Percentiles rank a stretch among this genome's conserved stretches.
phyloP scores from a whole-genome alignment of 2,888 invertebrate genomes.

The Dascillus cervinus region DNA sequence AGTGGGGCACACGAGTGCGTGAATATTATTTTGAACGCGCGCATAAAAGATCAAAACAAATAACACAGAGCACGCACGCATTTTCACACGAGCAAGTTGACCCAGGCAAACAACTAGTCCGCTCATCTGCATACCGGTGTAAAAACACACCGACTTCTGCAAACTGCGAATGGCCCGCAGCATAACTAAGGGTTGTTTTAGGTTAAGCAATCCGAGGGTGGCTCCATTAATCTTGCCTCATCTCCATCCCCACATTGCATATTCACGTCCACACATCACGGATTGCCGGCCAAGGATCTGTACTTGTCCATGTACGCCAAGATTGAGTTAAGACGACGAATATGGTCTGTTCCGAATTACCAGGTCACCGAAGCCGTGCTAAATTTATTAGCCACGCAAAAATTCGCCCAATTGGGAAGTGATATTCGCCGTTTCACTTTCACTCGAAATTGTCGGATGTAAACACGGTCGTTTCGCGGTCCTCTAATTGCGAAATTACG shows the following conservation, averaged over 20 bases:
- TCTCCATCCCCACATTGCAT: slow-evolving; percentile 43
- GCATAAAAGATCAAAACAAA: slow-evolving; percentile 17
- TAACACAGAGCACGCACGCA: slow-evolving; percentile 20
- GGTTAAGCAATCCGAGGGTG: slow-evolving; percentile 37
- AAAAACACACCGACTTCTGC: slow-evolving; percentile 19
- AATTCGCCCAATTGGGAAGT: too few species aligned
- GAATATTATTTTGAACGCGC: too few species aligned
- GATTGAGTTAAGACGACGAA: slow-evolving; percentile 33
- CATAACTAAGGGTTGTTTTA: slow-evolving; percentile 40
- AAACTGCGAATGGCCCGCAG: slow-evolving; percentile 28
- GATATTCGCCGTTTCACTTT: too few species aligned
- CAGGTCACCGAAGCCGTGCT: too few species aligned
- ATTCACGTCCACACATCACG: slow-evolving; percentile 45
- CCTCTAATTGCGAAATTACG: too few species aligned
- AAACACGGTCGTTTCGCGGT: too few species aligned
- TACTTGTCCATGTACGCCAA: slow-evolving; percentile 35
- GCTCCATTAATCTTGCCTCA: slow-evolving; percentile 44
- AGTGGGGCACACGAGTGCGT: too few species aligned
- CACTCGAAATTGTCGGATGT: too few species aligned
- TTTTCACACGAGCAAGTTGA: slow-evolving; percentile 22
- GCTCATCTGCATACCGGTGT: slow-evolving; percentile 22
- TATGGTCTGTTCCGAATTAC: slow-evolving; percentile 13
- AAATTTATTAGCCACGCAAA: too few species aligned
- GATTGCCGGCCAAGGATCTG: slow-evolving; percentile 30
- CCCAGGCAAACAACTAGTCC: slow-evolving; percentile 21